Percentiles rank a stretch among this genome's conserved stretches.
Conservation (phyloP, 2,888 invertebrate genomes). For the Opisthograptis luteolata region DNA sequence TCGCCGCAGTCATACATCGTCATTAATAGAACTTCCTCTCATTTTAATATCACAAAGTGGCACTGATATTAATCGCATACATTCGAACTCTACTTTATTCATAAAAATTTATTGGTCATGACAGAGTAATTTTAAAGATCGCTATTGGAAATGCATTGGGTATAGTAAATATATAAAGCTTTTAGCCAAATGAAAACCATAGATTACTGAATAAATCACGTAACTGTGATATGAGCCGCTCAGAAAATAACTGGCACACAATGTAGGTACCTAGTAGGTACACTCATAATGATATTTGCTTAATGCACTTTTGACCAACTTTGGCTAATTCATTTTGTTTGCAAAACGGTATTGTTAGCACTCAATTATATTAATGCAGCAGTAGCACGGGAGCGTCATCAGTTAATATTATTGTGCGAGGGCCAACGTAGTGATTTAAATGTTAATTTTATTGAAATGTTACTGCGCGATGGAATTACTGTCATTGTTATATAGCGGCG, state of each 20-base stretch:
- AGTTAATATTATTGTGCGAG: slow-evolving; percentile 34
- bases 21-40: slow-evolving; percentile 11
- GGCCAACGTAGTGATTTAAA: slow-evolving; percentile 19
- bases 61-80: slow-evolving; percentile 47
- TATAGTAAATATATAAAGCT: slow-evolving; percentile 75
- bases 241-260: slow-evolving; percentile 74
- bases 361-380: slow-evolving; percentile 54
- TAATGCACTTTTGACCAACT: slow-evolving; percentile 62
- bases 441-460: slow-evolving; percentile 30
- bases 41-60: slow-evolving; percentile 35
- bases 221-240: slow-evolving; percentile 73
- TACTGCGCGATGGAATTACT: slow-evolving; percentile 13
- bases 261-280: slow-evolving; percentile 62
- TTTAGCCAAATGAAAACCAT: slow-evolving; percentile 81
- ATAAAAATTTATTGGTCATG: slow-evolving; percentile 58
- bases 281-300: slow-evolving; percentile 58
- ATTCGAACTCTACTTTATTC: slow-evolving; percentile 56
- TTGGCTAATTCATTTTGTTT: slow-evolving; percentile 53
- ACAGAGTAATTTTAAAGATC: slow-evolving; percentile 71
- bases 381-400: slow-evolving; percentile 34
- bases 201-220: slow-evolving; percentile 76
- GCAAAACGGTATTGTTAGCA: slow-evolving; percentile 46
- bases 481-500: not conserved
- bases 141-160: slow-evolving; percentile 65
- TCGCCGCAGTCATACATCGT: slow-evolving; percentile 9